Evolutionary conservation across 2,113 vertebrate species (phyloP).

Genomic region (Prinia subflava): DNA sequence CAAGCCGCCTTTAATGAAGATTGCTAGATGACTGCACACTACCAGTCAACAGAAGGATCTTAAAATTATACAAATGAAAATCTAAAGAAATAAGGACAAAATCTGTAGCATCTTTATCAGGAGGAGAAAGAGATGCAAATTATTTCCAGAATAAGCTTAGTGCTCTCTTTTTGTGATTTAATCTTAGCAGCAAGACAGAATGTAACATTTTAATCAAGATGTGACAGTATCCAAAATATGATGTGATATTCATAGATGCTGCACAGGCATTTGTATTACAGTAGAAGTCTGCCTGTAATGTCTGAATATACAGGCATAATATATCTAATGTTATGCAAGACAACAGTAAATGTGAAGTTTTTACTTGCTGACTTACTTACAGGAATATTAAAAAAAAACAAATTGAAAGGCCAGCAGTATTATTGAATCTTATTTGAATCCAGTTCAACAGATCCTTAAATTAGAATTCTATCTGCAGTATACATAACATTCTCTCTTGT

Average conservation of each 20-base stretch:
- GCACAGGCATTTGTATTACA: not conserved
- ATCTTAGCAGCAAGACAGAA: not conserved
- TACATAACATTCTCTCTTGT: not conserved
- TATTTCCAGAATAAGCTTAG: not conserved
- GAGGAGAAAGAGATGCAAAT: not conserved
- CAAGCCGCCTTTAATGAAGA: not conserved
- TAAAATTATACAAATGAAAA: not conserved
- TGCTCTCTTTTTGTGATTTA: not conserved
- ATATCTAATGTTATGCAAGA: not conserved
- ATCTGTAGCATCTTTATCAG: not conserved
- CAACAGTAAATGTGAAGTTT: not conserved
- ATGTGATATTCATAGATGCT: not conserved
- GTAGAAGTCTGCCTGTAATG: not conserved
- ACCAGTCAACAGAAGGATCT: not conserved
- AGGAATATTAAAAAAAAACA: slow-evolving; percentile 5
- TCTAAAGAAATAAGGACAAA: not conserved
- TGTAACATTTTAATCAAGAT: slow-evolving; percentile 2
- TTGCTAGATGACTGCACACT: not conserved
- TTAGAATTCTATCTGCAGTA: slow-evolving; percentile 20
- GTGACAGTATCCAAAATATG: not conserved
- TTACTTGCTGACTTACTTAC: not conserved
- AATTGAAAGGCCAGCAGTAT: slow-evolving; percentile 9
- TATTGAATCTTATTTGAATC: not conserved
- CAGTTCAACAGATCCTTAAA: slow-evolving; percentile 17
- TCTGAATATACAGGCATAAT: not conserved